A percentile compares a stretch with the other conserved stretches of the same genome.
These are phyloP conservation scores for Brenthis ino DNA, from an alignment of 2,888 invertebrate genomes.

Conservation along the genomic window DNA sequence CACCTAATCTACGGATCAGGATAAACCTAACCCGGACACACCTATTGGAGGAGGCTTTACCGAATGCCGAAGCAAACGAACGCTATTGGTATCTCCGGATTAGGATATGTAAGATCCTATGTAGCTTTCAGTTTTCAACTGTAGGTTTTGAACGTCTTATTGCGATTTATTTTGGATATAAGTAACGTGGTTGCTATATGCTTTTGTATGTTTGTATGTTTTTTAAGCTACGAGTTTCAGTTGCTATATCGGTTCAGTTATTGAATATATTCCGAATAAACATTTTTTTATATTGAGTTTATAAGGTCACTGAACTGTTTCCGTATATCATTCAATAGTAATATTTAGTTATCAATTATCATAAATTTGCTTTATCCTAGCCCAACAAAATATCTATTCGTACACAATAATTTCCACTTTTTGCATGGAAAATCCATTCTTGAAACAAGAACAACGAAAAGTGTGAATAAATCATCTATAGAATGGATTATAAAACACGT, in stretches of 20 bases:
- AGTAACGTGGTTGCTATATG: not conserved
- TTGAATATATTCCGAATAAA: too few species aligned
- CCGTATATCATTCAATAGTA: too few species aligned
- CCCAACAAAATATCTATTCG: not conserved
- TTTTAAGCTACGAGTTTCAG: too few species aligned
- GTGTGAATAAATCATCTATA: too few species aligned
- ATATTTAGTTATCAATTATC: not conserved
- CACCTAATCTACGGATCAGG: constrained; percentile 80
- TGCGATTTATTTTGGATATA: not conserved
- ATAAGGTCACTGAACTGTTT: too few species aligned
- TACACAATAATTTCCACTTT: not conserved
- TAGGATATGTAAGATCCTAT: constrained; percentile 60
- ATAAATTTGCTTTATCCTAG: not conserved
- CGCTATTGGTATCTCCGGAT: constrained; percentile 75
- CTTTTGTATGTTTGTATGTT: not conserved
- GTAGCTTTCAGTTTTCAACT: constrained; percentile 33
- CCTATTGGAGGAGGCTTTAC: constrained; percentile 73
- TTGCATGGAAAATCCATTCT: not conserved
- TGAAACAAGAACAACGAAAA: constrained; percentile 37
- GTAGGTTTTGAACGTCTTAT: not conserved
- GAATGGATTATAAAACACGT: too few species aligned
- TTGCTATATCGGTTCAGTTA: too few species aligned
- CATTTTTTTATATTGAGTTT: too few species aligned
- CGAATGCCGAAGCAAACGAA: constrained; percentile 69
- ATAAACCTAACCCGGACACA: constrained; percentile 72